phyloP scores from a whole-genome alignment of 37 sponge, comb jelly and placozoan species.

The Cladorhizidae sp. region DNA sequence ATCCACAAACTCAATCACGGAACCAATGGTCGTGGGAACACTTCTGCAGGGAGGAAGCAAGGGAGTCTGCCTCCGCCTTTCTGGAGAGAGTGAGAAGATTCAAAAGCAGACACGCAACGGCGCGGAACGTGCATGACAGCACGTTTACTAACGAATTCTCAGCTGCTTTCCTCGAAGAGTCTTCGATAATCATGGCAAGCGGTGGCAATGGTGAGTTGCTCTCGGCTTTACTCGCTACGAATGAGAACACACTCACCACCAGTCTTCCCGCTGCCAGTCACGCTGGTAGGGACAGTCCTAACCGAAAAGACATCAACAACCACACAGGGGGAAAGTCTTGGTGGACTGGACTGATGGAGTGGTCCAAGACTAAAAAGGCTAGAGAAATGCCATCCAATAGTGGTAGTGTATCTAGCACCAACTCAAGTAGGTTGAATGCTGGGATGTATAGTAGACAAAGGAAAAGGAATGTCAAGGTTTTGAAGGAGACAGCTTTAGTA shows the following conservation, averaged over 20 bases:
- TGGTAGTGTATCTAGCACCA: background rate
- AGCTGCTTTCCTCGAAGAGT: slow-evolving; percentile 46
- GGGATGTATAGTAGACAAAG: background rate
- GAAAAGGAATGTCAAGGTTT: background rate
- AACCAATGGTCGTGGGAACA: slow-evolving; percentile 44
- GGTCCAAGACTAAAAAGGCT: slow-evolving; percentile 15
- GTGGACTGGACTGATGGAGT: slow-evolving; percentile 55
- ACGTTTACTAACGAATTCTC: slow-evolving; percentile 55
- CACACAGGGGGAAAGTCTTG: slow-evolving; percentile 9
- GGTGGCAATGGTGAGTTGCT: background rate
- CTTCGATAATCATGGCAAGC: slow-evolving; percentile 14
- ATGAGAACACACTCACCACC: background rate
- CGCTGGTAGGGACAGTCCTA: background rate
- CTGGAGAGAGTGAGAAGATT: slow-evolving; percentile 34
- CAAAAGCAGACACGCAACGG: slow-evolving; percentile 10
- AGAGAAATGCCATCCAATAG: background rate
- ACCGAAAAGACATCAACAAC: background rate
- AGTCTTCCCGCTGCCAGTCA: background rate
- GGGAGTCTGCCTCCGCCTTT: slow-evolving; percentile 40
- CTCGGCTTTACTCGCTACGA: background rate
- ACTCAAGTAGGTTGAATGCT: background rate
- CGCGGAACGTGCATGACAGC: slow-evolving; percentile 36
- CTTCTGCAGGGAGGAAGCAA: slow-evolving; percentile 59
- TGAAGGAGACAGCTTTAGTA: background rate
- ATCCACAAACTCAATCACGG: background rate